Percentiles rank a stretch among this genome's conserved stretches.
These are phyloP conservation scores for Nesoenas mayeri DNA, from an alignment of 2,113 vertebrate species.

Conservation along the genomic window DNA sequence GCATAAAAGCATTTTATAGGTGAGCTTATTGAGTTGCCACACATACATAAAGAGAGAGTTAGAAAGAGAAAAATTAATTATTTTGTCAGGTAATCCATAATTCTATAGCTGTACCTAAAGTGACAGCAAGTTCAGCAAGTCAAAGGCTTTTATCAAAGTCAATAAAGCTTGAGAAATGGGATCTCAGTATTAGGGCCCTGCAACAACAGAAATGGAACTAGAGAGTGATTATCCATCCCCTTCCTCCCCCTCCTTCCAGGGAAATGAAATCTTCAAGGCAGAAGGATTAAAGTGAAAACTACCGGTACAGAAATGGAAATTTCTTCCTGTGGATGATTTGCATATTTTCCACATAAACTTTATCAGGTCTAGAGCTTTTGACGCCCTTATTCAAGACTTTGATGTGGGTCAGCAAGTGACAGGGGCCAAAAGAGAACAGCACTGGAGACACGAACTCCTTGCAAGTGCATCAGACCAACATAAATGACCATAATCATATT, in stretches of 20 bases:
- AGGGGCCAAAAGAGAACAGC: not conserved
- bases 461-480: not conserved
- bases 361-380: not conserved
- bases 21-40: not conserved
- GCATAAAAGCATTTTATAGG: not conserved
- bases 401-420: not conserved
- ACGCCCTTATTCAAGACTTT: not conserved
- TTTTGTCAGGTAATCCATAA: slow-evolving; percentile 66
- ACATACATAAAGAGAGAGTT: not conserved
- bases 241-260: not conserved
- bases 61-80: slow-evolving; percentile 25
- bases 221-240: not conserved
- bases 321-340: slow-evolving; percentile 7
- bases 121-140: slow-evolving; percentile 58
- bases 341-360: slow-evolving; percentile 34
- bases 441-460: not conserved
- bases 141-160: slow-evolving; percentile 64
- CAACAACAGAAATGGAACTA: slow-evolving; percentile 46
- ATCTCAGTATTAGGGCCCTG: slow-evolving; percentile 8
- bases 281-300: slow-evolving; percentile 48
- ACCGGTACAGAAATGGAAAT: slow-evolving; percentile 36
- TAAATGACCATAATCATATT: slow-evolving; percentile 9
- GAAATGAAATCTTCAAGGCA: slow-evolving; percentile 54
- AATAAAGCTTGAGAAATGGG: slow-evolving; percentile 60
- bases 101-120: slow-evolving; percentile 45